A percentile compares a stretch with the other conserved stretches of the same genome.
These are phyloP conservation scores for Gambusia affinis DNA, from an alignment of 2,113 vertebrate species.

Conservation along the genomic window DNA sequence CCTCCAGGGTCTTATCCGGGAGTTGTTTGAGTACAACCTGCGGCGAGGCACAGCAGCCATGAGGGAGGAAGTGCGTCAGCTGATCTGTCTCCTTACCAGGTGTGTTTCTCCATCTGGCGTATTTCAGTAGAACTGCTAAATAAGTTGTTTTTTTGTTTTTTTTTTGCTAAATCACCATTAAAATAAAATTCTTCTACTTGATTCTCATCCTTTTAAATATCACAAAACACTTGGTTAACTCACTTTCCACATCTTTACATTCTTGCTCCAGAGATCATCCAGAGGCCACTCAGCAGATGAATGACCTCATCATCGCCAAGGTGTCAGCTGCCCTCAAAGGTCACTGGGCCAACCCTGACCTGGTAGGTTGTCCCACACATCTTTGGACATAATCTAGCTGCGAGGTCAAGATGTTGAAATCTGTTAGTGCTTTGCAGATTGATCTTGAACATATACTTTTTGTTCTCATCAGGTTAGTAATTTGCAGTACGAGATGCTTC, in stretches of 20 bases:
- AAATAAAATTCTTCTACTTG: neutral
- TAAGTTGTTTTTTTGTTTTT: too few relatives aligned
- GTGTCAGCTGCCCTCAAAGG: slow-evolving; percentile 96
- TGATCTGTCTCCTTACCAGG: slow-evolving; percentile 98
- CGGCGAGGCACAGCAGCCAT: slow-evolving; percentile 89
- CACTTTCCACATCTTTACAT: neutral
- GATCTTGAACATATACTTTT: neutral
- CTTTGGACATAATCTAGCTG: neutral
- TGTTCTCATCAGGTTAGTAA: slow-evolving; percentile 89
- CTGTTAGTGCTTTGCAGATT: neutral
- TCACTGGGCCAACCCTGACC: slow-evolving; percentile 97
- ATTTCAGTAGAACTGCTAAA: neutral
- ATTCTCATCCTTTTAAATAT: neutral
- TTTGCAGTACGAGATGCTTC: slow-evolving; percentile 97
- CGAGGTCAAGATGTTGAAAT: neutral
- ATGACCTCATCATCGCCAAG: slow-evolving; percentile 95
- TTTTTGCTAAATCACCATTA: too few relatives aligned
- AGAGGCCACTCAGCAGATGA: slow-evolving; percentile 98
- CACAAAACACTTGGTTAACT: neutral
- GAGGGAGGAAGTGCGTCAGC: slow-evolving; percentile 95
- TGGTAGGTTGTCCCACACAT: slow-evolving; percentile 81
- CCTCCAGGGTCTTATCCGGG: slow-evolving; percentile 95
- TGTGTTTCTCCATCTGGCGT: slow-evolving; percentile 47
- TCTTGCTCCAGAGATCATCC: slow-evolving; percentile 88
- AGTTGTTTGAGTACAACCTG: slow-evolving; percentile 97